Percentiles rank a stretch among this genome's conserved stretches.
phyloP scores from a whole-genome alignment of 2,888 invertebrate species.

The Callyntrura guangdongensis region DNA sequence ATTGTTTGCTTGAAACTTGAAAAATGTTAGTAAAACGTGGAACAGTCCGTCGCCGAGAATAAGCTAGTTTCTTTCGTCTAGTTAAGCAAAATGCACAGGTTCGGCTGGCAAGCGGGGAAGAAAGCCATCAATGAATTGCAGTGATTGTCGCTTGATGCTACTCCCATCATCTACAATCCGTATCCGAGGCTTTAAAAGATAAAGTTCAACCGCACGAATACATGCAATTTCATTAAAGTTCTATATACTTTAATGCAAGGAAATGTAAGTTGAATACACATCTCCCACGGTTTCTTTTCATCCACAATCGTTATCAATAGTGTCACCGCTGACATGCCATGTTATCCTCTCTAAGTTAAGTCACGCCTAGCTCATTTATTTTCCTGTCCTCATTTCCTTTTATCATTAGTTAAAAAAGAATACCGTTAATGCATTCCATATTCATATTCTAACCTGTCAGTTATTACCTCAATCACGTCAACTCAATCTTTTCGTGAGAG shows the following conservation, averaged over 20 bases:
- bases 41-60: too few species aligned
- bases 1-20: too few species aligned
- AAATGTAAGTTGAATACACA: not conserved
- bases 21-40: too few species aligned
- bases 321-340: not conserved
- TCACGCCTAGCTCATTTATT: constrained; percentile 42
- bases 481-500: not conserved
- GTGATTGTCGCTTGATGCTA: too few species aligned
- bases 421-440: constrained; percentile 27
- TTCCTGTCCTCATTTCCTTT: not conserved
- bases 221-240: not conserved
- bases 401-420: constrained; percentile 10
- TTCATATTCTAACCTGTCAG: not conserved
- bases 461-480: constrained; percentile 25
- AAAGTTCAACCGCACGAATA: not conserved
- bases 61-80: too few species aligned
- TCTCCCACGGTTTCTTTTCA: constrained; percentile 12
- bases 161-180: not conserved
- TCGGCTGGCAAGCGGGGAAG: too few species aligned
- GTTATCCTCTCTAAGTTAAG: not conserved
- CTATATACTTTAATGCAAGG: not conserved
- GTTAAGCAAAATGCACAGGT: too few species aligned
- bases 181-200: not conserved
- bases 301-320: constrained; percentile 13
- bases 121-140: too few species aligned